A percentile compares a stretch with the other conserved stretches of the same genome.
Conservation (phyloP, 30 jellyfish, hydroid and myxozoan genomes). For the Chrysaora quinquecirrha region DNA sequence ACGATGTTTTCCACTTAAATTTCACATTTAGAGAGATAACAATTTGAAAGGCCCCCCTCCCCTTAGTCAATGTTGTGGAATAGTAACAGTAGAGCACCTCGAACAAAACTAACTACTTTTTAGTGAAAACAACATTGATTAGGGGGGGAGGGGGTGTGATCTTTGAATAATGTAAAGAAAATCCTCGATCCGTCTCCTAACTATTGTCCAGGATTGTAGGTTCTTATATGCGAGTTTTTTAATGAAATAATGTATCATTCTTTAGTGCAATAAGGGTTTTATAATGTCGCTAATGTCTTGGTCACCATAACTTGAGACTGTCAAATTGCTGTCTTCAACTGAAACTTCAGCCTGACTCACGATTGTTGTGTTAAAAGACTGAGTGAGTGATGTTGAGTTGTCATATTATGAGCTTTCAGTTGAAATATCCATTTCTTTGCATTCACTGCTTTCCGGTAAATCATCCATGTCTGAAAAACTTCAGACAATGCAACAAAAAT, state of each 20-base stretch:
- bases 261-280: conserved; percentile 8
- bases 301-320: conserved; percentile 17
- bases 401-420: background rate
- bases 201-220: too few relatives aligned
- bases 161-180: too few relatives aligned
- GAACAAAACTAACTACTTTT: too few relatives aligned
- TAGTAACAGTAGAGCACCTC: too few relatives aligned
- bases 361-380: background rate
- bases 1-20: too few relatives aligned
- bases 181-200: too few relatives aligned
- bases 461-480: conserved; percentile 21
- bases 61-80: too few relatives aligned
- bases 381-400: conserved; percentile 4
- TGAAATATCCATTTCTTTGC: background rate
- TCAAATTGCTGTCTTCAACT: conserved; percentile 13
- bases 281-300: background rate
- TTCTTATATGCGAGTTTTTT: too few relatives aligned
- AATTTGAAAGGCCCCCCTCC: too few relatives aligned
- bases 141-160: too few relatives aligned
- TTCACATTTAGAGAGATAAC: too few relatives aligned
- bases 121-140: too few relatives aligned
- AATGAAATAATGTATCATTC: background rate
- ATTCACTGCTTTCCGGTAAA: background rate
- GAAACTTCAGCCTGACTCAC: background rate
- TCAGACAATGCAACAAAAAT: conserved; percentile 17